Conservation (phyloP, 1,140 invertebrate species). For the Littorina saxatilis region DNA sequence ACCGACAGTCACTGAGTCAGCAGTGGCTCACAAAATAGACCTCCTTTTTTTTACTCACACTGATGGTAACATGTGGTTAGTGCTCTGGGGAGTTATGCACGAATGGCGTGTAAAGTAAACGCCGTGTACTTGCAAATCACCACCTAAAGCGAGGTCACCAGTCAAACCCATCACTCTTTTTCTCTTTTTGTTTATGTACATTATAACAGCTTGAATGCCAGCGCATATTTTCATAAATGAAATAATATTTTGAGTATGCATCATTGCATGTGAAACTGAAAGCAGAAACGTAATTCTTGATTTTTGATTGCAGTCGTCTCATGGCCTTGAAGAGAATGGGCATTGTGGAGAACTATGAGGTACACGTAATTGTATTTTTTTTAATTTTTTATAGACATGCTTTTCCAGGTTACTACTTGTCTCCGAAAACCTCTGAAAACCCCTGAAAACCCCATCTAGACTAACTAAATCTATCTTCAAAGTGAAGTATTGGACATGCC, state of each 20-base stretch:
- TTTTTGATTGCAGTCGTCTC: constrained; percentile 85
- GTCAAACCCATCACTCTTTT: neutral
- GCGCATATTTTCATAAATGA: too few relatives aligned
- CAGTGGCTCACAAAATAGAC: too few relatives aligned
- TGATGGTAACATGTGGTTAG: too few relatives aligned
- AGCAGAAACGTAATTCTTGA: constrained; percentile 5
- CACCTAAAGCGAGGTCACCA: neutral
- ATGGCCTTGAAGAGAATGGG: constrained; percentile 99
- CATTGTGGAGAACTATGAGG: constrained; percentile 98
- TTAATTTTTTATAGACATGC: neutral
- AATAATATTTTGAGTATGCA: neutral
- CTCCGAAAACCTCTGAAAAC: too few relatives aligned
- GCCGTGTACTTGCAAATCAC: neutral
- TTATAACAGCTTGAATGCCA: neutral
- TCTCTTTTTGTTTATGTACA: neutral
- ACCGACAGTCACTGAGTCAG: too few relatives aligned
- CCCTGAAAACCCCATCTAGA: too few relatives aligned
- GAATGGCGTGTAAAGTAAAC: neutral
- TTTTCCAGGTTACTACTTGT: neutral
- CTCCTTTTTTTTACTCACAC: neutral
- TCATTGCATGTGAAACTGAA: neutral
- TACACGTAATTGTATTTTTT: constrained; percentile 43
- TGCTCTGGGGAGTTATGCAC: too few relatives aligned
- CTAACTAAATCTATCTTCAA: too few relatives aligned
- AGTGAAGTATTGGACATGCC: too few relatives aligned